Percentiles rank a stretch among this genome's conserved stretches.
These are phyloP conservation scores for Peromyscus nudipes DNA, from an alignment of 2,797 vertebrate genomes.

Conservation along the genomic window DNA sequence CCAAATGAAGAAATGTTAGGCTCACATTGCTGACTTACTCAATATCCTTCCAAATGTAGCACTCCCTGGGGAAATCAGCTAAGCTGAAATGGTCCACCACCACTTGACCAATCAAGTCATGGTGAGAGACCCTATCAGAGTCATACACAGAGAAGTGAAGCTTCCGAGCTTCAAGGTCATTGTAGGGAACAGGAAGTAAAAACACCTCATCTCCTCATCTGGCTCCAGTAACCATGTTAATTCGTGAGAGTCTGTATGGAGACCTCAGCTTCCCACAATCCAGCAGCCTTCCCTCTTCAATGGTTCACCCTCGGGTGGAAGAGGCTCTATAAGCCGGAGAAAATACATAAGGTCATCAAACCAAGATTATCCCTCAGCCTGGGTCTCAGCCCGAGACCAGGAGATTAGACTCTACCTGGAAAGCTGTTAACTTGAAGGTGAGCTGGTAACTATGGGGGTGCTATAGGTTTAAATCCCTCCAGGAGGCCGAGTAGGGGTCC, in stretches of 20 bases:
- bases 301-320: not conserved
- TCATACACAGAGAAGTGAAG: constrained; percentile 99
- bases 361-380: not conserved
- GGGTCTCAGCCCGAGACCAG: not conserved
- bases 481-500: not conserved
- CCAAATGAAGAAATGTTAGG: constrained; percentile 81
- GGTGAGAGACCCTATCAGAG: constrained; percentile 98
- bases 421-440: not conserved
- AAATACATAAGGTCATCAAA: not conserved
- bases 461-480: not conserved
- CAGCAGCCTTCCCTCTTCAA: not conserved
- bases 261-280: not conserved
- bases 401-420: not conserved
- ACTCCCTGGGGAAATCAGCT: constrained; percentile 98
- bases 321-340: not conserved
- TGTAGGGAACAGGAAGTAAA: constrained; percentile 97
- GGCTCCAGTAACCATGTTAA: not conserved
- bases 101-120: constrained; percentile 98
- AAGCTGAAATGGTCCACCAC: constrained; percentile 99
- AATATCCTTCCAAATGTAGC: constrained; percentile 96
- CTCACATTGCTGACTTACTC: constrained; percentile 86
- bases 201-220: constrained; percentile 97
- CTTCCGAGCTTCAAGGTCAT: constrained; percentile 95
- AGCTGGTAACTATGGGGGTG: not conserved
- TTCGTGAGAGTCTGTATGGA: not conserved